Evolutionary conservation across 2,797 vertebrate genomes (phyloP).

Genomic region (Eutrigla gurnardus): DNA sequence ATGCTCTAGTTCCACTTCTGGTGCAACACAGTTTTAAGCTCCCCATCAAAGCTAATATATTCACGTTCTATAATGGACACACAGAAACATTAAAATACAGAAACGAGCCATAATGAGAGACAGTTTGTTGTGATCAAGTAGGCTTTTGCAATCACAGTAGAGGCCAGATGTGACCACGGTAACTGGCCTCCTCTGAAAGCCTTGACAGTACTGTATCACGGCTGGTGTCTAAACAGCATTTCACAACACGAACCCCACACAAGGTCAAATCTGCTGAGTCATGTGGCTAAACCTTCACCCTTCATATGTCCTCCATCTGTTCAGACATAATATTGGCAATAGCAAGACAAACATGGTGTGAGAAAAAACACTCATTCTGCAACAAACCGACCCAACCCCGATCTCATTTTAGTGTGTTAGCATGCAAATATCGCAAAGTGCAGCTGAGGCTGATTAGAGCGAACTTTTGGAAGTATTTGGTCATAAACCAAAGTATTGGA

Average conservation of each 20-base stretch:
- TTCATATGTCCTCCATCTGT: slow-evolving; percentile 52
- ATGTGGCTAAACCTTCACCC: slow-evolving; percentile 16
- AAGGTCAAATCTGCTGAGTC: slow-evolving; percentile 32
- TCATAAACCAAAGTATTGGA: neutral
- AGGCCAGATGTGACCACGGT: slow-evolving; percentile 15
- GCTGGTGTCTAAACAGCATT: slow-evolving; percentile 39
- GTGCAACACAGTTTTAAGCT: no score
- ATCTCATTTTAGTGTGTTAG: neutral
- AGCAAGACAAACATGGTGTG: neutral
- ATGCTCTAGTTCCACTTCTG: no score
- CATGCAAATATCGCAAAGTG: neutral
- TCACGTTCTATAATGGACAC: neutral
- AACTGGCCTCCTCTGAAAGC: neutral
- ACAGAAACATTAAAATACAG: neutral
- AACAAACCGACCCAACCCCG: neutral
- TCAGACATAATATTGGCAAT: slow-evolving; percentile 46
- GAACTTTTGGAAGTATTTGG: neutral
- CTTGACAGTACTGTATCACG: slow-evolving; percentile 9
- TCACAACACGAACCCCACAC: slow-evolving; percentile 18
- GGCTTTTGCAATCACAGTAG: slow-evolving; percentile 7
- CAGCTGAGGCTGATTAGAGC: neutral
- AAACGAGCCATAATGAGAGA: neutral
- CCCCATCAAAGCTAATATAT: no score
- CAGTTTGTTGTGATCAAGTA: slow-evolving; percentile 13
- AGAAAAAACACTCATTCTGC: neutral